Evolutionary conservation across 2,888 invertebrate genomes (phyloP).

Genomic region (Macrophya annulata): DNA sequence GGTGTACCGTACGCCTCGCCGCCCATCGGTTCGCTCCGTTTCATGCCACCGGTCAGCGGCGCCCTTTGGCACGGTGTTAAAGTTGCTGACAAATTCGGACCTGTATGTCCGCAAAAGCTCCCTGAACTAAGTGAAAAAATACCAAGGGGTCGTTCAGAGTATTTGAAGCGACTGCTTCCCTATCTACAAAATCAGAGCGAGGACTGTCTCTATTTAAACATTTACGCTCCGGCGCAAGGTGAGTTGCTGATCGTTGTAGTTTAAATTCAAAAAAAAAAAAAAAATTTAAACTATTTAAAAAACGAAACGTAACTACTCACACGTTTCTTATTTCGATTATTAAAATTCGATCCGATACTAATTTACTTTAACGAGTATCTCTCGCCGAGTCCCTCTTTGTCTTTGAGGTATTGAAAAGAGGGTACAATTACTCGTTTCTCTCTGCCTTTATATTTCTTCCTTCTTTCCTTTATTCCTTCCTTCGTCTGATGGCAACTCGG

Average conservation of each 20-base stretch:
- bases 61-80: constrained; percentile 95
- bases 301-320: neutral
- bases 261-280: too few species aligned
- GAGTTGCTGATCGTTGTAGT: constrained; percentile 76
- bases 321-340: neutral
- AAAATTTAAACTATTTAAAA: neutral
- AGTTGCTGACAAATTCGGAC: constrained; percentile 92
- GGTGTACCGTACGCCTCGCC: constrained; percentile 98
- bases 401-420: constrained; percentile 19
- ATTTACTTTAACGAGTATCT: neutral
- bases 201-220: constrained; percentile 98
- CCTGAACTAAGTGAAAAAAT: constrained; percentile 93
- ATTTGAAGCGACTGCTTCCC: constrained; percentile 92
- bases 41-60: constrained; percentile 98
- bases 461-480: neutral
- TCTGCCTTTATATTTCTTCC: neutral
- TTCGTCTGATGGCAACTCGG: constrained; percentile 31
- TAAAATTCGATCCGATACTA: neutral
- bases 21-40: constrained; percentile 92
- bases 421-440: neutral
- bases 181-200: constrained; percentile 96
- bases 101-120: constrained; percentile 95
- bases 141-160: constrained; percentile 94
- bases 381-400: neutral
- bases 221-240: constrained; percentile 98